Percentiles rank a stretch among this genome's conserved stretches.
Conservation (phyloP, 1,140 invertebrate species). For the Cotesia vestalis region DNA sequence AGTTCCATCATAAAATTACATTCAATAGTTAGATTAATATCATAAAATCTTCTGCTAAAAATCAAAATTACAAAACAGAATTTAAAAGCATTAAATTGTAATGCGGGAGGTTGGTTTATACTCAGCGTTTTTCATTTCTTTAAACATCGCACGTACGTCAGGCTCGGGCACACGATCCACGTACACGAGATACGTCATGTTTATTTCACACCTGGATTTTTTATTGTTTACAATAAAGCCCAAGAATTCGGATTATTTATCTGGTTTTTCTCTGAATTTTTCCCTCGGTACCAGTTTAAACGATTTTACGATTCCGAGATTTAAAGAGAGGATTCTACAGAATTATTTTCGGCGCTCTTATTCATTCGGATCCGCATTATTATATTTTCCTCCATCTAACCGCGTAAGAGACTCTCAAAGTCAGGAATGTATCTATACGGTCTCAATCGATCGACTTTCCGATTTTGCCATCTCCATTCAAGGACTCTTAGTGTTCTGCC, state of each 20-base stretch:
- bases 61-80: neutral
- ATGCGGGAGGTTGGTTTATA: too few species aligned
- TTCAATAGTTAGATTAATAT: too few species aligned
- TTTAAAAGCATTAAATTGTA: neutral
- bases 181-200: conserved; percentile 14
- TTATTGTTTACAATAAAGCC: neutral
- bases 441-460: conserved; percentile 5
- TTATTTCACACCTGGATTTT: conserved; percentile 4
- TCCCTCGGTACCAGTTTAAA: too few species aligned
- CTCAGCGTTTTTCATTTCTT: too few species aligned
- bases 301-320: too few species aligned
- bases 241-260: neutral
- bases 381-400: neutral
- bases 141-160: neutral
- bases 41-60: neutral
- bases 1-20: too few species aligned
- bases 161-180: conserved; percentile 12
- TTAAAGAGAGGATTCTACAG: neutral
- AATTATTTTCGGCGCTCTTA: neutral
- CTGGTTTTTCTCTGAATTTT: too few species aligned
- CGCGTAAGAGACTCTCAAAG: neutral
- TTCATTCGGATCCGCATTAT: neutral
- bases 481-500: neutral
- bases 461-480: neutral
- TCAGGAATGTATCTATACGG: neutral